phyloP scores from a whole-genome alignment of 1,140 invertebrate species.

The Ceratosolen fusciceps region DNA sequence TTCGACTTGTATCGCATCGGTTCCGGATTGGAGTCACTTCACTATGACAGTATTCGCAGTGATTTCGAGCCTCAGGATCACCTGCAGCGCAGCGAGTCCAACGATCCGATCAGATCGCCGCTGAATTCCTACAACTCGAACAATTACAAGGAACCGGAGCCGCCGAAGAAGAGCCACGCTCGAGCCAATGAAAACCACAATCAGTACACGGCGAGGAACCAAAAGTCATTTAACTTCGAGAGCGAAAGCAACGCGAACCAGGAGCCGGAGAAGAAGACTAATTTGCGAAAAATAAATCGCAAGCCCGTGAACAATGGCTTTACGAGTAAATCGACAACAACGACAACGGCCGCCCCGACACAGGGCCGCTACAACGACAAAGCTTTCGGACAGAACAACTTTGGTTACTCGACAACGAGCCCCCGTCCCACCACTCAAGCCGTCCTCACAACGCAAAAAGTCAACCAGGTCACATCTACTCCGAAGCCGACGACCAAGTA shows the following conservation, averaged over 20 bases:
- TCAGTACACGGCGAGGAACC: constrained; percentile 74
- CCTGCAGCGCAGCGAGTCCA: constrained; percentile 82
- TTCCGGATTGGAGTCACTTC: constrained; percentile 72
- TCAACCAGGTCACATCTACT: constrained; percentile 51
- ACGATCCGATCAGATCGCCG: constrained; percentile 72
- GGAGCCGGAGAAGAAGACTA: constrained; percentile 66
- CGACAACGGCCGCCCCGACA: constrained; percentile 44
- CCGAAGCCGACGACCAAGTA: constrained; percentile 58
- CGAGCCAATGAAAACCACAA: constrained; percentile 79
- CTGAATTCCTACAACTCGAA: constrained; percentile 60
- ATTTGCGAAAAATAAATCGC: constrained; percentile 64
- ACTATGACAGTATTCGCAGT: constrained; percentile 67
- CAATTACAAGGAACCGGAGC: constrained; percentile 56
- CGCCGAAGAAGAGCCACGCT: constrained; percentile 59
- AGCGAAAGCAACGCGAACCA: constrained; percentile 72
- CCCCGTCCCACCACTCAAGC: constrained; percentile 31
- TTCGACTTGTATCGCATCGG: constrained; percentile 86
- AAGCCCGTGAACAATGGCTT: constrained; percentile 61
- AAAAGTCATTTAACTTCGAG: constrained; percentile 62
- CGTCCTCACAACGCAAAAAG: constrained; percentile 36
- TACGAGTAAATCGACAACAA: constrained; percentile 55
- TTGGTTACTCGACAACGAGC: constrained; percentile 45
- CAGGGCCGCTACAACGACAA: not conserved
- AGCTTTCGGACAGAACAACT: not conserved
- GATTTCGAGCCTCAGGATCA: constrained; percentile 83